Evolutionary conservation across 2,888 invertebrate species (phyloP), one percentile per base, ranked within the genome.

Genomic region (Stratiomys singularior): DNA sequence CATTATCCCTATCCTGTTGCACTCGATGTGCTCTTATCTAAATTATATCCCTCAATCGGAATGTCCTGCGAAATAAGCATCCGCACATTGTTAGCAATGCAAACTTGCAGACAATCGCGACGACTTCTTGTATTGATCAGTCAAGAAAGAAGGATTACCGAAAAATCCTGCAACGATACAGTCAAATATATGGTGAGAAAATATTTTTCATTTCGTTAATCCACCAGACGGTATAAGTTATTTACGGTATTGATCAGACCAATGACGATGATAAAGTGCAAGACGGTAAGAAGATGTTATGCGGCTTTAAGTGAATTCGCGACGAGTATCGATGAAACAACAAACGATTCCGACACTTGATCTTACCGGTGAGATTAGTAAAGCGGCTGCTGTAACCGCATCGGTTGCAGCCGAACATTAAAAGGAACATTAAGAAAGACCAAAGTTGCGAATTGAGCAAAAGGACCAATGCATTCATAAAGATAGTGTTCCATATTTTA

Each of bases 211-310:
- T 52, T 56, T 72, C 27, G n/a, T 28, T 56, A 21, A 27, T 18
- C 21, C n/a, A 30, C 30, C 27, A 52, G 72, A 18, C 72, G 52
- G 30, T 21, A 30, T 18, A 21, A 72, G 72, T 72, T 72, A 72
- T 72, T 72, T 72, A 72, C 72, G 72, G 72, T 72, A 72, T 72
- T 72, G 72, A 72, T 72, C 72, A 56, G 56, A 56, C 56, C 72
- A 72, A 72, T 72, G 56, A 37, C 28, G 72, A 56, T 56, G 72
- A 72, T 72, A 72, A 72, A 72, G 21, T 30, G n/a, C 56, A 56
- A 72, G 56, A 56, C 15, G 23, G 27, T 37, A 37, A 9, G 15
- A 56, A 44, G 23, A 27, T 27, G 47, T 28, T 72, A 18, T 47
- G 27, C 69, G 37, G 9, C 37, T 37, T 9, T 46, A 11, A 7